A percentile compares a stretch with the other conserved stretches of the same genome.
Evolutionary conservation across 2,797 vertebrate genomes (phyloP).

Genomic region (Craterocephalus amniculus): DNA sequence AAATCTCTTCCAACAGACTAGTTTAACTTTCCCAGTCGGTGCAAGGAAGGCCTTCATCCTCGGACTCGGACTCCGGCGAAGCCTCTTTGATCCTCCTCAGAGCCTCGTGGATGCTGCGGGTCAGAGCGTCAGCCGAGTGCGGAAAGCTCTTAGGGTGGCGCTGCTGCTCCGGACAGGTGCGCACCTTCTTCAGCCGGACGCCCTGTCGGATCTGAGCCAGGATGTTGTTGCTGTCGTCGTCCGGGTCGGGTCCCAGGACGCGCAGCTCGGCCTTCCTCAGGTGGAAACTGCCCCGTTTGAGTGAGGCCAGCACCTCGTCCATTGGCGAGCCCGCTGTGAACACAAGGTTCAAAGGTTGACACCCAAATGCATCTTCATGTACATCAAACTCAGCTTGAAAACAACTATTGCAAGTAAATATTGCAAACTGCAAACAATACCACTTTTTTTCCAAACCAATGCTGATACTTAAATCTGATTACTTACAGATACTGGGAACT

Average conservation of each 20-base stretch:
- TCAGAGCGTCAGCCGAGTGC: constrained; percentile 91
- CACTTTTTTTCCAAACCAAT: too few species aligned
- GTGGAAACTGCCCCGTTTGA: constrained; percentile 97
- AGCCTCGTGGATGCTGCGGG: constrained; percentile 97
- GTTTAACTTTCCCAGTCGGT: constrained; percentile 95
- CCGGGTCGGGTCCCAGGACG: constrained; percentile 91
- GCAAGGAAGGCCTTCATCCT: constrained; percentile 92
- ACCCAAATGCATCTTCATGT: too few species aligned
- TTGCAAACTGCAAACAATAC: too few species aligned
- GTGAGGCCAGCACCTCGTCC: constrained; percentile 97
- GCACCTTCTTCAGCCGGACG: constrained; percentile 93
- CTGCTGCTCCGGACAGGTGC: constrained; percentile 85
- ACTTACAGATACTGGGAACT: too few species aligned
- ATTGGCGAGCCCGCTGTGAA: constrained; percentile 93
- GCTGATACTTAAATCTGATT: too few species aligned
- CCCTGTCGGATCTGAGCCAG: constrained; percentile 98
- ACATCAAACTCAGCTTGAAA: too few species aligned
- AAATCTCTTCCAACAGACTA: neutral
- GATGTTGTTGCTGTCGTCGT: constrained; percentile 95
- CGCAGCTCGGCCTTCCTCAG: constrained; percentile 96
- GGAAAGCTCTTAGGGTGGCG: constrained; percentile 82
- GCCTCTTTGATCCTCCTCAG: constrained; percentile 97
- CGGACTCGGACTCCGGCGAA: constrained; percentile 95
- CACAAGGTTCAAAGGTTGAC: too few species aligned
- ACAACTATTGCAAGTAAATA: too few species aligned